Evolutionary conservation across 2,113 vertebrate genomes (phyloP).

Genomic region (Anguilla rostrata): DNA sequence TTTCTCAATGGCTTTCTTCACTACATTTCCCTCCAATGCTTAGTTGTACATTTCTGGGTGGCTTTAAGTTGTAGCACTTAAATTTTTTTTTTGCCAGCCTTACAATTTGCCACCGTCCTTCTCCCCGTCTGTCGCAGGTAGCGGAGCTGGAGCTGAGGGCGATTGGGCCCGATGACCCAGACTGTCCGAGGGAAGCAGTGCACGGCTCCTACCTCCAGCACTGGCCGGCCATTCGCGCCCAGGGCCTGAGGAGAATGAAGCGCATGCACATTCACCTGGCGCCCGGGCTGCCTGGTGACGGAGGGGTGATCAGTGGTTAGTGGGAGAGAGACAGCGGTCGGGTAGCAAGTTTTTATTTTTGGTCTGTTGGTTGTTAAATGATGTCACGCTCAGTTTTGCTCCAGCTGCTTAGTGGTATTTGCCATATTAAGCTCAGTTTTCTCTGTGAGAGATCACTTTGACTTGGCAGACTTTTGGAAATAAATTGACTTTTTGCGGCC

Average conservation of each 20-base stretch:
- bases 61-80: neutral
- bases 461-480: too few relatives aligned
- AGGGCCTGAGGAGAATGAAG: conserved; percentile 74
- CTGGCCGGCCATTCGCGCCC: conserved; percentile 76
- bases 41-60: neutral
- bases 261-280: conserved; percentile 85
- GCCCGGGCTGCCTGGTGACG: conserved; percentile 72
- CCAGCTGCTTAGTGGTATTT: too few relatives aligned
- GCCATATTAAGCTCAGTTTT: too few relatives aligned
- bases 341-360: too few relatives aligned
- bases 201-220: conserved; percentile 80
- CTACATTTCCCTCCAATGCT: neutral
- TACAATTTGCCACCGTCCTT: neutral
- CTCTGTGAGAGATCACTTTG: too few relatives aligned
- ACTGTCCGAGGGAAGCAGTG: conserved; percentile 72
- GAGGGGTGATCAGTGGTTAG: conserved; percentile 78
- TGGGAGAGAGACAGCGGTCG: neutral
- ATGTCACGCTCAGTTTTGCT: too few relatives aligned
- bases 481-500: too few relatives aligned
- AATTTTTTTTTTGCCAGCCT: neutral
- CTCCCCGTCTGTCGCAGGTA: conserved; percentile 60
- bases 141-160: conserved; percentile 72
- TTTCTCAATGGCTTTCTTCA: neutral
- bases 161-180: conserved; percentile 58
- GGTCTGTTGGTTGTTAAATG: too few relatives aligned